Evolutionary conservation across 2,113 vertebrate genomes (phyloP).

Genomic region (Zeus faber): DNA sequence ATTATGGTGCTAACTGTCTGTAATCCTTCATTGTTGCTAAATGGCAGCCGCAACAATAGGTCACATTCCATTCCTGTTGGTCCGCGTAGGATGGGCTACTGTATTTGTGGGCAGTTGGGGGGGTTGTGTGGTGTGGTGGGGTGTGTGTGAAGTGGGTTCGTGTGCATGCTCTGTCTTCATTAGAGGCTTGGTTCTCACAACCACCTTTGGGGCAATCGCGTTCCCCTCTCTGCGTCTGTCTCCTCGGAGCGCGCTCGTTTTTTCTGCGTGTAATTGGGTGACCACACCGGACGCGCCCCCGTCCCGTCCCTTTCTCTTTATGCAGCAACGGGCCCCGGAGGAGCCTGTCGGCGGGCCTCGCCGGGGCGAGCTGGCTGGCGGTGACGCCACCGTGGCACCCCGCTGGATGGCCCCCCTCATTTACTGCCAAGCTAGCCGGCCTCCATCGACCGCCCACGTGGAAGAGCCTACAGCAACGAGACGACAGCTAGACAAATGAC

Average conservation of each 20-base stretch:
- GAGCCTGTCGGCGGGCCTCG: conserved; percentile 8
- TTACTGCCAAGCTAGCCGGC: conserved; percentile 18
- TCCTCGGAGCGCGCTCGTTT: too few species aligned
- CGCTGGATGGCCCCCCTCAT: conserved; percentile 31
- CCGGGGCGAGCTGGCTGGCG: conserved; percentile 19
- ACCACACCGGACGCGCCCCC: background rate
- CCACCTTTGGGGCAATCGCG: background rate
- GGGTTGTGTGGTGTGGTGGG: too few species aligned
- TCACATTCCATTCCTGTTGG: conserved; percentile 56
- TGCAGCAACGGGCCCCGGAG: conserved; percentile 9
- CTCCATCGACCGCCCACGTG: conserved; percentile 21
- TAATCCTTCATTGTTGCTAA: conserved; percentile 54
- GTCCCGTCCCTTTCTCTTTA: background rate
- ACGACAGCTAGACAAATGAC: background rate
- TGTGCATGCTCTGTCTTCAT: background rate
- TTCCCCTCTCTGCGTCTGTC: too few species aligned
- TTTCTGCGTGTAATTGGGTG: too few species aligned
- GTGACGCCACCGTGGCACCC: conserved; percentile 29
- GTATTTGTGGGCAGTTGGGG: too few species aligned
- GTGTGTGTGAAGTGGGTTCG: background rate
- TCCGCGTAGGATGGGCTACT: too few species aligned
- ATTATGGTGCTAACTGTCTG: conserved; percentile 64
- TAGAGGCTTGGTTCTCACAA: too few species aligned
- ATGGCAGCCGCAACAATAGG: conserved; percentile 55
- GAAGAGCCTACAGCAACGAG: background rate